phyloP scores from a whole-genome alignment of 2,797 vertebrate genomes.

The Amblyopsis hoosieri region DNA sequence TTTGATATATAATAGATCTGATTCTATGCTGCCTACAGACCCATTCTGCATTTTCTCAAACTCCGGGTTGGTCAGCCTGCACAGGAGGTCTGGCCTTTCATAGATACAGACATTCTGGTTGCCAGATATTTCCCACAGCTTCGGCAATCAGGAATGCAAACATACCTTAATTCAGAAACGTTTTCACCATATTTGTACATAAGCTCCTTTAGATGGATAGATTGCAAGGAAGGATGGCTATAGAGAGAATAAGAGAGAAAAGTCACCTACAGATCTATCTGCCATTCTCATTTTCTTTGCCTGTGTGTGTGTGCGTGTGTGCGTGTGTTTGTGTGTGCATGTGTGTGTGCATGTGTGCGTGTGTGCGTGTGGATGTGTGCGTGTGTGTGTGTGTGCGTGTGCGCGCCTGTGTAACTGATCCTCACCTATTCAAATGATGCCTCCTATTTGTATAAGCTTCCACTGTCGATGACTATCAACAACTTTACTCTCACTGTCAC shows the following conservation, averaged over 20 bases:
- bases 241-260: slow-evolving; percentile 7
- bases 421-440: slow-evolving; percentile 39
- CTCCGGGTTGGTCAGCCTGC: slow-evolving; percentile 1
- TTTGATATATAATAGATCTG: too few relatives aligned
- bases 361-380: too few relatives aligned
- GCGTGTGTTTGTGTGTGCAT: neutral
- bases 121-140: slow-evolving; percentile 34
- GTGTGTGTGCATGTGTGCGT: too few relatives aligned
- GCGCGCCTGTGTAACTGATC: slow-evolving; percentile 29
- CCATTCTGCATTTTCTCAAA: slow-evolving; percentile 3
- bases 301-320: slow-evolving; percentile 1
- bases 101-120: slow-evolving; percentile 16
- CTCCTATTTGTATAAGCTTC: slow-evolving; percentile 34
- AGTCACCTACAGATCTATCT: slow-evolving; percentile 1
- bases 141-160: slow-evolving; percentile 39
- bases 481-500: slow-evolving; percentile 14
- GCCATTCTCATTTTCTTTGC: neutral
- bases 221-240: neutral
- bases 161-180: slow-evolving; percentile 18
- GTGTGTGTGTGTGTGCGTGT: neutral
- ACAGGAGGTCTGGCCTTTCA: slow-evolving; percentile 11
- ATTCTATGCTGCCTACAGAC: neutral
- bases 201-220: slow-evolving; percentile 13
- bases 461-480: slow-evolving; percentile 14
- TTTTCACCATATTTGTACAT: slow-evolving; percentile 52